A percentile compares a stretch with the other conserved stretches of the same genome.
phyloP scores from a whole-genome alignment of 1,140 invertebrate species.

The Apis cerana region DNA sequence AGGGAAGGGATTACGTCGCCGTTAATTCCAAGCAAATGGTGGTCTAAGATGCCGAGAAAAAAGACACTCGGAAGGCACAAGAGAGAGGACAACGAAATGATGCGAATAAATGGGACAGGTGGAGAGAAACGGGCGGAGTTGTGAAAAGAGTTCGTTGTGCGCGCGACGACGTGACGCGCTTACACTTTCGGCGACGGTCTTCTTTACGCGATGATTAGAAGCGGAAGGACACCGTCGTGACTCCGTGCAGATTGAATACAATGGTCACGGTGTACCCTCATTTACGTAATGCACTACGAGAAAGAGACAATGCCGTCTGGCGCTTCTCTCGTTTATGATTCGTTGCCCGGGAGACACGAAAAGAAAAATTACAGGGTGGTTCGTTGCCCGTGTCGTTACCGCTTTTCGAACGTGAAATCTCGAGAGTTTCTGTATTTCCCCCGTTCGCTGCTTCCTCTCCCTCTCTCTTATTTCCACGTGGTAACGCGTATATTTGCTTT shows the following conservation, averaged over 20 bases:
- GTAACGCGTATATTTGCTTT: neutral
- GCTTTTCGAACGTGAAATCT: constrained; percentile 47
- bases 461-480: neutral
- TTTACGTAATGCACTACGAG: constrained; percentile 71
- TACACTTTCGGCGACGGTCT: constrained; percentile 23
- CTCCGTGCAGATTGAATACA: constrained; percentile 56
- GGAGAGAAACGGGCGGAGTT: neutral
- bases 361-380: constrained; percentile 46
- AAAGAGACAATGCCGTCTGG: constrained; percentile 63
- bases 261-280: constrained; percentile 66
- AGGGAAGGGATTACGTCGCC: neutral
- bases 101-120: constrained; percentile 4
- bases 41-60: neutral
- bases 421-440: constrained; percentile 10
- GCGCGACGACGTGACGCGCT: neutral
- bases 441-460: neutral
- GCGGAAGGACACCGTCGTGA: constrained; percentile 41
- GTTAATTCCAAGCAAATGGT: neutral
- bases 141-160: neutral
- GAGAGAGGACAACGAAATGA: neutral
- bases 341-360: constrained; percentile 55
- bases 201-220: constrained; percentile 49
- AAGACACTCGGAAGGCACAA: neutral
- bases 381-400: constrained; percentile 25
- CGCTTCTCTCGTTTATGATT: constrained; percentile 56